Percentiles rank a stretch among this genome's conserved stretches.
Evolutionary conservation across 2,113 vertebrate genomes (phyloP).

Genomic region (Butastur rufipennis): DNA sequence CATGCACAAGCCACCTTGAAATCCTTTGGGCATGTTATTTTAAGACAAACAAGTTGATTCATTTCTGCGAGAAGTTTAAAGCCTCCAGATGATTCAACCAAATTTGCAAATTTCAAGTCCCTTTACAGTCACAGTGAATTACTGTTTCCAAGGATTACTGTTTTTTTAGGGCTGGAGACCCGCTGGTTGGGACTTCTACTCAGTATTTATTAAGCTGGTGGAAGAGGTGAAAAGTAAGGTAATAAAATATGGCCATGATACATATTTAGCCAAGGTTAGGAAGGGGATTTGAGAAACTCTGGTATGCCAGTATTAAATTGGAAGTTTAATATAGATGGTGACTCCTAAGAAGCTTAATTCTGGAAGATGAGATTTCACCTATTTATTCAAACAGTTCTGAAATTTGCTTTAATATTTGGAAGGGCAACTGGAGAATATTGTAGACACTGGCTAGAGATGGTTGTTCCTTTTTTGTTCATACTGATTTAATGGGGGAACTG

Average conservation of each 20-base stretch:
- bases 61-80: not conserved
- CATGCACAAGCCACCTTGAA: constrained; percentile 25
- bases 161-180: not conserved
- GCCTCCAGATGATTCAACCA: not conserved
- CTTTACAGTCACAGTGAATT: not conserved
- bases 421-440: not conserved
- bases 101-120: not conserved
- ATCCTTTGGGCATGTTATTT: not conserved
- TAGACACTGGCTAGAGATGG: not conserved
- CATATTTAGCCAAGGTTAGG: not conserved
- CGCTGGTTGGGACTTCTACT: not conserved
- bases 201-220: not conserved
- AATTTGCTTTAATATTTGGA: not conserved
- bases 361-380: not conserved
- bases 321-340: not conserved
- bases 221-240: not conserved
- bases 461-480: not conserved
- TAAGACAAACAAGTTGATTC: constrained; percentile 11
- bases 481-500: not conserved
- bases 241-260: not conserved
- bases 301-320: not conserved
- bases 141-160: not conserved
- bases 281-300: not conserved
- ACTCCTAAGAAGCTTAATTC: not conserved
- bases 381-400: not conserved